Percentiles rank a stretch among this genome's conserved stretches.
Conservation (phyloP, 2,797 vertebrate genomes). For the Crocodylus rhombifer region DNA sequence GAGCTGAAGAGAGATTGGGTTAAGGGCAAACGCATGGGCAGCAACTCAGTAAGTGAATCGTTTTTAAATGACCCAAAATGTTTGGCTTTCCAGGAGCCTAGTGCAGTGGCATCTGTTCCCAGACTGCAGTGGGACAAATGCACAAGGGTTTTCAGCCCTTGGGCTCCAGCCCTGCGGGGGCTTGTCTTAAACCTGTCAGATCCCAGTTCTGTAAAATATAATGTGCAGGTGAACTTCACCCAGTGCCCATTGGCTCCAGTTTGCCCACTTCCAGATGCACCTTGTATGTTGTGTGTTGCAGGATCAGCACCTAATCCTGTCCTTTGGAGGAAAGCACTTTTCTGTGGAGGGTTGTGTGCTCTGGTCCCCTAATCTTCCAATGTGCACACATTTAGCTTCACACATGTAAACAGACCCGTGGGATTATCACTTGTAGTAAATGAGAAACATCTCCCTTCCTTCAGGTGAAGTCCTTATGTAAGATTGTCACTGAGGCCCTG, state of each 20-base stretch:
- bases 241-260: neutral
- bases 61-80: neutral
- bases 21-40: neutral
- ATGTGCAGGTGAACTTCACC: rapidly evolving
- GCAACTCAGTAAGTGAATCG: neutral
- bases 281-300: rapidly evolving
- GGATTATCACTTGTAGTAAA: rapidly evolving
- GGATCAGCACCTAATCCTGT: neutral
- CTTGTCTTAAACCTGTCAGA: neutral
- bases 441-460: neutral
- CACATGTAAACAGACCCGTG: neutral
- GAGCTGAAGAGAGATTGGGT: neutral
- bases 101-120: too few species aligned
- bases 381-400: rapidly evolving
- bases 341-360: rapidly evolving
- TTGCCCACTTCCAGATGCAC: rapidly evolving
- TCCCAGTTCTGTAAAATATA: neutral
- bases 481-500: rapidly evolving
- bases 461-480: neutral
- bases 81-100: neutral
- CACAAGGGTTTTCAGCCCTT: too few species aligned
- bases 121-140: too few species aligned
- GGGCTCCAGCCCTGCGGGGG: too few species aligned
- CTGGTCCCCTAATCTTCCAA: neutral
- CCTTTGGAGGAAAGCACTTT: neutral